phyloP scores from a whole-genome alignment of 2,888 invertebrate genomes.

The Cheilosia impressa region DNA sequence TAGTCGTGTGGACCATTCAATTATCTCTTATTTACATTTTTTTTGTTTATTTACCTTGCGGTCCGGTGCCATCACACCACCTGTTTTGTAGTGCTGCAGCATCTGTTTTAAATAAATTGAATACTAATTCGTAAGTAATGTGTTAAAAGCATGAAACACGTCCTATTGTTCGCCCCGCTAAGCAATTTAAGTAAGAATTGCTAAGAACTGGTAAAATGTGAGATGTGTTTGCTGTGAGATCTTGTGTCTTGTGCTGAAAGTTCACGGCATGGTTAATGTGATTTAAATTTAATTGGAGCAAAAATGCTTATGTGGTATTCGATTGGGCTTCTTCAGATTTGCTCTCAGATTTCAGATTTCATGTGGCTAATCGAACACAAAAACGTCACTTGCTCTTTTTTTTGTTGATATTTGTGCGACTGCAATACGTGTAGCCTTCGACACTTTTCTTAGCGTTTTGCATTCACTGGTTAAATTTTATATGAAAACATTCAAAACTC shows the following conservation, averaged over 20 bases:
- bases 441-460: too few relatives aligned
- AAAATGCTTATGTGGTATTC: too few relatives aligned
- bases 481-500: too few relatives aligned
- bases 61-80: slow-evolving; percentile 18
- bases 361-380: too few relatives aligned
- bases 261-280: neutral
- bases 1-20: neutral
- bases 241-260: neutral
- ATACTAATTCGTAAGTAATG: neutral
- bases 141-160: slow-evolving; percentile 15
- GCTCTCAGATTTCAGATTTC: too few relatives aligned
- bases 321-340: too few relatives aligned
- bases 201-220: neutral
- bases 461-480: too few relatives aligned
- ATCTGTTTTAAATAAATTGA: slow-evolving; percentile 45
- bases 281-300: slow-evolving; percentile 3
- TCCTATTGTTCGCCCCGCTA: neutral
- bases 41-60: slow-evolving; percentile 54
- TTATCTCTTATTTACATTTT: slow-evolving; percentile 19
- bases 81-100: slow-evolving; percentile 33
- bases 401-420: too few relatives aligned
- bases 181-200: slow-evolving; percentile 6
- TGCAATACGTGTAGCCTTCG: too few relatives aligned
- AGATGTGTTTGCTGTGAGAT: neutral
- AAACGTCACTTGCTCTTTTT: too few relatives aligned